A percentile compares a stretch with the other conserved stretches of the same genome.
Evolutionary conservation across 2,888 invertebrate genomes (phyloP).

Genomic region (Sinohyriopsis cumingii): DNA sequence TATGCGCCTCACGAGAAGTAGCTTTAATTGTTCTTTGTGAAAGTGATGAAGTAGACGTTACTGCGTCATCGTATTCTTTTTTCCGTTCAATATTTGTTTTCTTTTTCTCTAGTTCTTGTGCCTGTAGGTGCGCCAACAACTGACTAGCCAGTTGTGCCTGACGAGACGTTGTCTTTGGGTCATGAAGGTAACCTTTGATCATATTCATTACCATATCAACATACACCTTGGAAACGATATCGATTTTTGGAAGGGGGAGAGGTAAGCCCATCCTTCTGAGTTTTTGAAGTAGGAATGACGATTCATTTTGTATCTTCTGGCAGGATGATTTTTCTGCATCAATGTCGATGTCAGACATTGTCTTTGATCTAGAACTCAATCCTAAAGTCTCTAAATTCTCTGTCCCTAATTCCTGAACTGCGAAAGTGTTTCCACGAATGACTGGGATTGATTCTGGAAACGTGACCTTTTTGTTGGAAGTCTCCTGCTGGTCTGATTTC

Average conservation of each 20-base stretch:
- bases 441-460: slow-evolving; percentile 41
- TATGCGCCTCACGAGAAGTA: too few species aligned
- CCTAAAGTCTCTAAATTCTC: slow-evolving; percentile 1
- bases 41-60: too few species aligned
- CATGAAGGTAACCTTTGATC: slow-evolving; percentile 51
- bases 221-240: slow-evolving; percentile 56
- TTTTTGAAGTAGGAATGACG: too few species aligned
- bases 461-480: slow-evolving; percentile 24
- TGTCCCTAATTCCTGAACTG: slow-evolving; percentile 2
- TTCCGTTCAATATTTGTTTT: slow-evolving; percentile 24
- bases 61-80: neutral
- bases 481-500: slow-evolving; percentile 21
- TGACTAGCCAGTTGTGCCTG: slow-evolving; percentile 43
- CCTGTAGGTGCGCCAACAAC: slow-evolving; percentile 38
- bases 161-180: slow-evolving; percentile 39
- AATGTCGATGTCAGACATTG: slow-evolving; percentile 39
- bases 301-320: slow-evolving; percentile 20
- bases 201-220: slow-evolving; percentile 57
- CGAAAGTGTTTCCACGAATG: slow-evolving; percentile 37
- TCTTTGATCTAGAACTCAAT: slow-evolving; percentile 28
- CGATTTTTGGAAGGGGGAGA: slow-evolving; percentile 55
- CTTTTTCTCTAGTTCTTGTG: slow-evolving; percentile 26
- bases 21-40: too few species aligned
- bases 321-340: slow-evolving; percentile 26
- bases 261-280: slow-evolving; percentile 22